These are phyloP conservation scores for Cercocebus atys DNA, from an alignment of 2,113 vertebrate species.

Conservation along the genomic window DNA sequence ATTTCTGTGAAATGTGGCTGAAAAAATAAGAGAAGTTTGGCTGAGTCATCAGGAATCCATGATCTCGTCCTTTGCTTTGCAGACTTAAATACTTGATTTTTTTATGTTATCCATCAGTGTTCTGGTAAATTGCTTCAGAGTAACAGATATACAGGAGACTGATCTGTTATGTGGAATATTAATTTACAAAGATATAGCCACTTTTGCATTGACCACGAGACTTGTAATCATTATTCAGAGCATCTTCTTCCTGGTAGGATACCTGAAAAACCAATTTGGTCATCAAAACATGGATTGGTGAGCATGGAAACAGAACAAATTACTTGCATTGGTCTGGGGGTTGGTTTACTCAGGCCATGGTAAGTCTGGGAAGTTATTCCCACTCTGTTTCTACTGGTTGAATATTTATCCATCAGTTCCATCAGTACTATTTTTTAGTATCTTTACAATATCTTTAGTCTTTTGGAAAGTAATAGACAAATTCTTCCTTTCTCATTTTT, in stretches of 20 bases:
- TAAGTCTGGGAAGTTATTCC: constrained; percentile 20
- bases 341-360: background rate
- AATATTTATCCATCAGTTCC: background rate
- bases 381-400: background rate
- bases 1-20: constrained; percentile 7
- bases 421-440: background rate
- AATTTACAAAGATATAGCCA: background rate
- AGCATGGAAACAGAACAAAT: background rate
- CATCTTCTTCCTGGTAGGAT: constrained; percentile 1
- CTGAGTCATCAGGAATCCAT: background rate
- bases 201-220: background rate
- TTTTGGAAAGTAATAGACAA: background rate
- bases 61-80: background rate
- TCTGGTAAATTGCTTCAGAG: background rate
- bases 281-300: background rate
- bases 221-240: constrained; percentile 25
- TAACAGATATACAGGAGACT: background rate
- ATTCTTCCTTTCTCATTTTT: background rate
- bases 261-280: constrained; percentile 21
- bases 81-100: constrained; percentile 21
- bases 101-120: background rate
- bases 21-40: background rate
- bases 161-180: constrained; percentile 27
- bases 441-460: constrained; percentile 2
- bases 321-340: background rate